Evolutionary conservation across 1,140 invertebrate species (phyloP).

Genomic region (Dryas iulia): DNA sequence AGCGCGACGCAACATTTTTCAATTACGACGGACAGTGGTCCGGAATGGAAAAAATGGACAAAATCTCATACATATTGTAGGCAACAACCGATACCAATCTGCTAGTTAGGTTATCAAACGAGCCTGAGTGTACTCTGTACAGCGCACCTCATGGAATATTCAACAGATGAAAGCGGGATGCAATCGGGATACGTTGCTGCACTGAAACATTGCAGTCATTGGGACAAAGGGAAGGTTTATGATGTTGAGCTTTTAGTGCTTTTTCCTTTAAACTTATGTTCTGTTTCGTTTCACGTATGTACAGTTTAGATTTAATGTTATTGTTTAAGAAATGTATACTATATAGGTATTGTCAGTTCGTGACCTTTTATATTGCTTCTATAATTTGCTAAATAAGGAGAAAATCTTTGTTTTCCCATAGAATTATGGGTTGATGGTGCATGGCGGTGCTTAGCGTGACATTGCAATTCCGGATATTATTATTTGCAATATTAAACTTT

Average conservation of each 20-base stretch:
- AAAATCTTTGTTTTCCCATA: background rate
- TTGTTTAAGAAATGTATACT: background rate
- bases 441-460: constrained; percentile 18
- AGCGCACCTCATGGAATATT: constrained; percentile 55
- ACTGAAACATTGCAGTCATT: constrained; percentile 42
- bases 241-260: constrained; percentile 42
- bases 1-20: constrained; percentile 48
- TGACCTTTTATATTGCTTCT: background rate
- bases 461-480: constrained; percentile 10
- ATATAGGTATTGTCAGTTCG: background rate
- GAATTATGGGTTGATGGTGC: constrained; percentile 6
- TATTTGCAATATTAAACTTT: background rate
- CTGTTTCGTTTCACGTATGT: background rate
- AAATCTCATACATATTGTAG: constrained; percentile 69
- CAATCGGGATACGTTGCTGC: constrained; percentile 58
- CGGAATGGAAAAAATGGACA: constrained; percentile 58
- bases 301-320: background rate
- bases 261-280: background rate
- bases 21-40: constrained; percentile 56
- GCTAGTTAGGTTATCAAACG: constrained; percentile 52
- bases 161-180: constrained; percentile 57
- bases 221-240: constrained; percentile 46
- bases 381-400: constrained; percentile 5
- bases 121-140: constrained; percentile 44
- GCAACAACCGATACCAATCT: constrained; percentile 61